Evolutionary conservation across 2,797 vertebrate genomes (phyloP), one percentile per base, ranked within the genome.

Genomic region (Peromyscus melanophrys): DNA sequence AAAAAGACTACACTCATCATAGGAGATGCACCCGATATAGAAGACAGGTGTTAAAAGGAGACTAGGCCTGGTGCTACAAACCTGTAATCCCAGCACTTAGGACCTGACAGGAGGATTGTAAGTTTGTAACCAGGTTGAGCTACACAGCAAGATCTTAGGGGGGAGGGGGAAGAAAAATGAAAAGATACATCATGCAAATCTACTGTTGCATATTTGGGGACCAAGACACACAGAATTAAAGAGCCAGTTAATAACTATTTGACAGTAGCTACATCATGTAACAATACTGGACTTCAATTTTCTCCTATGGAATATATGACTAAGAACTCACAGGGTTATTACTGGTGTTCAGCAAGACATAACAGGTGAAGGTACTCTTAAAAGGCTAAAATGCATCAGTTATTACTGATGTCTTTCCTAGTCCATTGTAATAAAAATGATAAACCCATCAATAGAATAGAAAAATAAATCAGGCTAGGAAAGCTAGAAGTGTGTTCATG

Each of bases 391-490:
- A 87, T 37, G 4, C n/a, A 37, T 83, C 52, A 40, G 61, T 78
- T 92, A 46, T 11, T 81, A 82, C 52, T 75, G 75, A 67, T 77
- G 12, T 63, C 75, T 95, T 94, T 43, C 78, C 83, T 90, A 46
- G 37, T 75, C 27, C 27, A 73, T 34, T 40, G 52, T 84, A 31
- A 9, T 40, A 76, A 89, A 92, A 31, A 34, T 65, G 31, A 29
- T 89, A 37, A 17, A 12, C 95, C 82, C 80, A 90, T 77, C 84
- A 67, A 49, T 29, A 82, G 19, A 80, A 57, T 49, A 37, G 73
- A 90, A 94, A 96, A 87, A 69, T 71, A 78, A 95, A 76, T 69
- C 21, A 46, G 59, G 43, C n/a, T 83, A 71, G 90, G 46, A 89
- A 52, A 89, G 31, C 31, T 65, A 4, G 13, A 37, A 71, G 23